Conservation (phyloP, 2,797 vertebrate species). For the Malacoraja senta region DNA sequence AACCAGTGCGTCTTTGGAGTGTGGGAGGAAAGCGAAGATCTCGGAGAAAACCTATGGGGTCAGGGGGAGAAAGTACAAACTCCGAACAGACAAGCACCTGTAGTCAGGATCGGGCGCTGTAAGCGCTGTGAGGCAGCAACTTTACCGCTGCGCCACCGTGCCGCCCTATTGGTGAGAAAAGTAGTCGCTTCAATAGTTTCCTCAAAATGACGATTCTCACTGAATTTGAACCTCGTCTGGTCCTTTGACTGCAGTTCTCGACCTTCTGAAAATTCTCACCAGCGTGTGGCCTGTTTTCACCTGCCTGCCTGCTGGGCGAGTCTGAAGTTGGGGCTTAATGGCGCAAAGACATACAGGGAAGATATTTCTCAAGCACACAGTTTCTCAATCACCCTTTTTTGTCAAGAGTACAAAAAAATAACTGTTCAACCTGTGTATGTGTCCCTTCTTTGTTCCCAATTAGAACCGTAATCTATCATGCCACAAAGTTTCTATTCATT, state of each 20-base stretch:
- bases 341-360: conserved; percentile 61
- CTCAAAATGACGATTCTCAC: background rate
- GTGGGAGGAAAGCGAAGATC: no score
- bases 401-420: conserved; percentile 55
- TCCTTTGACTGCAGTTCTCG: background rate
- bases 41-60: no score
- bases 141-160: no score
- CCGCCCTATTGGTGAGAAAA: background rate
- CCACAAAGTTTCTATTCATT: conserved; percentile 77
- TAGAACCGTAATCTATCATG: conserved; percentile 79
- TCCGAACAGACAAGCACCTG: no score
- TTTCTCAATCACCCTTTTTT: conserved; percentile 45
- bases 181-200: background rate
- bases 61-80: no score
- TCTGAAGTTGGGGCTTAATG: conserved; percentile 41
- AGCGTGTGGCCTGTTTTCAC: background rate
- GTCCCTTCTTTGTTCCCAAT: conserved; percentile 75
- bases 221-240: background rate
- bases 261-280: conserved; percentile 17
- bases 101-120: no score
- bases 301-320: background rate
- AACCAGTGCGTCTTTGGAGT: no score
- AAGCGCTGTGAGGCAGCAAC: no score
- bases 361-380: conserved; percentile 54
- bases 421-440: conserved; percentile 56